phyloP scores from a whole-genome alignment of 2,888 invertebrate genomes.

The Bembecia ichneumoniformis region DNA sequence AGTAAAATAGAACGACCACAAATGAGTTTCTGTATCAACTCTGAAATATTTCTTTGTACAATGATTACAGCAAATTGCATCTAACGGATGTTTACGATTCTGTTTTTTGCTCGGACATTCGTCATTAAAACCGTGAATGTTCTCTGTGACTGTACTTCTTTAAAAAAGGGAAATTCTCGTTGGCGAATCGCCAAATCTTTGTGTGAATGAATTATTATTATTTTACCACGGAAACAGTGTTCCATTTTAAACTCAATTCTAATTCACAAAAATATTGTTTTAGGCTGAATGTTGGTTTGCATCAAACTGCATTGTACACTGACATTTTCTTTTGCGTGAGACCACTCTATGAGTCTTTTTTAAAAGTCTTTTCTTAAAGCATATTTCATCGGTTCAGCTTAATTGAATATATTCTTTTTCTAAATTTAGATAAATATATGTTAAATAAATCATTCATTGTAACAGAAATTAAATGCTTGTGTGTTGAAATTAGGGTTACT shows the following conservation, averaged over 20 bases:
- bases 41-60: slow-evolving; percentile 43
- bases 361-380: too few relatives aligned
- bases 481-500: too few relatives aligned
- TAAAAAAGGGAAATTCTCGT: neutral
- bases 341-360: too few relatives aligned
- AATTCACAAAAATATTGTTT: too few relatives aligned
- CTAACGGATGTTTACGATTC: slow-evolving; percentile 39
- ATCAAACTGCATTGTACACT: too few relatives aligned
- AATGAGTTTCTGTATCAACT: slow-evolving; percentile 54
- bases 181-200: neutral
- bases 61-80: slow-evolving; percentile 47
- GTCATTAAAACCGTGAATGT: slow-evolving; percentile 28
- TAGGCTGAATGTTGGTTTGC: too few relatives aligned
- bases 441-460: too few relatives aligned
- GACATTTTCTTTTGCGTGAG: too few relatives aligned
- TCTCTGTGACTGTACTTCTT: neutral
- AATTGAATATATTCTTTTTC: too few relatives aligned
- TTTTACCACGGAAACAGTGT: neutral
- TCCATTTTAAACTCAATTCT: neutral
- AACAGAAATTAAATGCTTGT: too few relatives aligned
- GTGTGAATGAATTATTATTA: neutral
- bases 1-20: slow-evolving; percentile 33
- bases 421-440: too few relatives aligned
- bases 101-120: slow-evolving; percentile 15
- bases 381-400: too few relatives aligned